Conservation (phyloP, 2,888 invertebrate genomes). For the Diarsia brunnea region DNA sequence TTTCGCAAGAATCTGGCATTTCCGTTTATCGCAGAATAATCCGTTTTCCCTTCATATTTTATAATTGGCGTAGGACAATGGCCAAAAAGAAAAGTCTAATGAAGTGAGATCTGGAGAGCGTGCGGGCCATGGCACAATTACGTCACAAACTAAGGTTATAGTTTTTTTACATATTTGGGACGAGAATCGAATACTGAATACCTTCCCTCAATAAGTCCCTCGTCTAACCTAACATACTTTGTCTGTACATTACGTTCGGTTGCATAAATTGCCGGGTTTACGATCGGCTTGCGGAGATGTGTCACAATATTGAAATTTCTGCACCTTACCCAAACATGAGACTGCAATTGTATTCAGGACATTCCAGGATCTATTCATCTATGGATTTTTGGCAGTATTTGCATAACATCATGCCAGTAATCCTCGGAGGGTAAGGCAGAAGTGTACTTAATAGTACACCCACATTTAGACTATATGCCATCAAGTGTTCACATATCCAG, state of each 20-base stretch:
- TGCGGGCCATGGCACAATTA: too few relatives aligned
- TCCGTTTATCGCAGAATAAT: too few relatives aligned
- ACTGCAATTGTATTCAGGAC: background rate
- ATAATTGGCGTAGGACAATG: too few relatives aligned
- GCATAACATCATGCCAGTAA: background rate
- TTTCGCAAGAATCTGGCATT: too few relatives aligned
- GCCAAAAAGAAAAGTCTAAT: too few relatives aligned
- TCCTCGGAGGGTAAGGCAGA: background rate
- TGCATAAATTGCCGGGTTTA: conserved; percentile 49
- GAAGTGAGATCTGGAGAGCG: too few relatives aligned
- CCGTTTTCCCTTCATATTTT: too few relatives aligned
- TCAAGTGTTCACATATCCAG: background rate
- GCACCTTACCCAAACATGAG: background rate
- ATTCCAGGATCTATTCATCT: too few relatives aligned
- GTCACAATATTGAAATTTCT: conserved; percentile 21
- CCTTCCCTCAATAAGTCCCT: too few relatives aligned
- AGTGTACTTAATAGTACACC: background rate
- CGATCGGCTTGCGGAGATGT: conserved; percentile 24
- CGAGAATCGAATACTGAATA: too few relatives aligned
- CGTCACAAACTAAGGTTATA: too few relatives aligned
- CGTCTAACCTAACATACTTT: background rate
- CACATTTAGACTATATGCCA: background rate
- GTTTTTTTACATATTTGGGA: too few relatives aligned
- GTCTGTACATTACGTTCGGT: conserved; percentile 30
- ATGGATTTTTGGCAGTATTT: background rate